Conservation (phyloP, 2,113 vertebrate genomes). For the Lonchura striata region DNA sequence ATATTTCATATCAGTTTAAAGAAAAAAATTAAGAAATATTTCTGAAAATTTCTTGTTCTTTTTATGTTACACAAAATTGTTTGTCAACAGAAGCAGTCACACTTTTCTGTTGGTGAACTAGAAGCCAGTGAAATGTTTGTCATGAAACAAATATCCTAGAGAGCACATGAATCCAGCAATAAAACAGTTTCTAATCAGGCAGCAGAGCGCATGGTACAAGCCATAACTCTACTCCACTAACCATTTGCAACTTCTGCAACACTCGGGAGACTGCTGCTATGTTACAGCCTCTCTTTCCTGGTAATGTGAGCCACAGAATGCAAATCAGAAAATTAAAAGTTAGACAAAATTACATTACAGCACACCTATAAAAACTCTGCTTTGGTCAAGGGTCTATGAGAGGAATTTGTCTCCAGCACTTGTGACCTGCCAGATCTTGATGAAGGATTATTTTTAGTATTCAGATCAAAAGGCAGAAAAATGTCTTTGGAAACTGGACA, state of each 20-base stretch:
- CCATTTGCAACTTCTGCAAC: not conserved
- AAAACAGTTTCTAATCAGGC: not conserved
- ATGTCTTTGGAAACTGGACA: not conserved
- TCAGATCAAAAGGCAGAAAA: not conserved
- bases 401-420: not conserved
- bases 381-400: not conserved
- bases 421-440: not conserved
- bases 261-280: not conserved
- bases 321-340: not conserved
- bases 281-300: not conserved
- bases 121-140: not conserved
- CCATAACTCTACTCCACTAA: not conserved
- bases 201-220: not conserved
- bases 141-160: not conserved
- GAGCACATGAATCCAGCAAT: not conserved
- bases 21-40: not conserved
- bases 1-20: not conserved
- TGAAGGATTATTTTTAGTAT: not conserved
- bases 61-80: not conserved
- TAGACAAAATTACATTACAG: not conserved
- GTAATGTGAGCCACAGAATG: not conserved
- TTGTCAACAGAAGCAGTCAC: not conserved
- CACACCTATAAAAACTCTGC: not conserved
- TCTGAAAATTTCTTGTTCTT: not conserved
- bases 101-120: not conserved